Base-by-base conservation (phyloP, 2,797 vertebrate species). In the Ctenochaetus hawaiiensis region DNA sequence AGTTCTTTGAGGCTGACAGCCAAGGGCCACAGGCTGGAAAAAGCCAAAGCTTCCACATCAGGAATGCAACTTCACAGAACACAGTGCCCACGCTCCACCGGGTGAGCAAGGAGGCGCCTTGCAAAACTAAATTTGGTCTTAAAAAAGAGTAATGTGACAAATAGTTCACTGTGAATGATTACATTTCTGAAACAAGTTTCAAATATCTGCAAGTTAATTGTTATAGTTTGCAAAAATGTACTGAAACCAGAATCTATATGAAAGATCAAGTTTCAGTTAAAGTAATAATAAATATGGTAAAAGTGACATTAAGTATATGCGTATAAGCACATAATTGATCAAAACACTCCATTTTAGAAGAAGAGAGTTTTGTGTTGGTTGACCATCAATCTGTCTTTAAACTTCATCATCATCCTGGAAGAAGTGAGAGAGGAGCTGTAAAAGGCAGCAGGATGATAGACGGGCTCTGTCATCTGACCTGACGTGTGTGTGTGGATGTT, bases 401-500 rank as follows among this genome's bases (percentile, higher is more conserved):
- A 58, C 60, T 34, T 43, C 20, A 10, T 37, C 12, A 8, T 72
- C 48, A 57, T 10, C 8, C 61, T 48, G n/a, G 16, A 58, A n/a
- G 34, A 20, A 54, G 52, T 34, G 41, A 71, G 30, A 49, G 56
- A 70, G 5, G 67, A 68, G 75, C 77, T 76, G 69, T 57, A 75
- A 77, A 79, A 79, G 83, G 60, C 72, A 48, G 43, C 41, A 22
- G 58, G 18, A 23, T 80, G 67, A 77, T 34, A 0, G 77, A 74
- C 72, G 18, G 37, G 14, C 39, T 49, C 58, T 54, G 59, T 87
- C 70, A 84, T 75, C 39, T 18, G 7, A 8, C 63, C n/a, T 73
- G 30, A 34, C 75, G 70, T 54, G 8, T 64, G 5, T 75, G 34
- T 70, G 41, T 56, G 16, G n/a, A n/a, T n/a, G n/a, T n/a, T n/a